phyloP scores from a whole-genome alignment of 2,888 invertebrate genomes.

The Acrocyrtus sp. region DNA sequence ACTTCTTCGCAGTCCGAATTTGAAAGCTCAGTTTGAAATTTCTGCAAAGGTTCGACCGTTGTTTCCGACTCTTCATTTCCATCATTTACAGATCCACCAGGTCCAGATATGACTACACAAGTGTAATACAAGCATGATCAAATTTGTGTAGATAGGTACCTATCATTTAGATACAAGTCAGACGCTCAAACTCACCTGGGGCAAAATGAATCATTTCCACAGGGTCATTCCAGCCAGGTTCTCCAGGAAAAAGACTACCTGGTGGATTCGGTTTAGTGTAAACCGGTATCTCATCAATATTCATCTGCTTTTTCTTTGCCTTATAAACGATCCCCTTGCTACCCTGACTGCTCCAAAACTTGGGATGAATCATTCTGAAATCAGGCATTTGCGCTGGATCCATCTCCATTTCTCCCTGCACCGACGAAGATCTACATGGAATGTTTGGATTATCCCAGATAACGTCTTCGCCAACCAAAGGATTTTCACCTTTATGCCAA shows the following conservation, averaged over 20 bases:
- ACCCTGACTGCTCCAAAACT: conserved; percentile 27
- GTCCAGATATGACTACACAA: neutral
- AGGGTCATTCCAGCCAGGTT: conserved; percentile 26
- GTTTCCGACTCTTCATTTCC: neutral
- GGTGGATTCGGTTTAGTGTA: conserved; percentile 25
- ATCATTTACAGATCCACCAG: neutral
- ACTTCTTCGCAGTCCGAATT: conserved; percentile 25
- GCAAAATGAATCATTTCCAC: neutral
- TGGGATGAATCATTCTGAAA: conserved; percentile 29
- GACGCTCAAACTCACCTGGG: too few species aligned
- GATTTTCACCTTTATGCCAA: conserved; percentile 11
- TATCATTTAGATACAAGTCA: too few species aligned
- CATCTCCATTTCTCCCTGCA: neutral
- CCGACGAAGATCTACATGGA: neutral
- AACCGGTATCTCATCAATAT: conserved; percentile 1
- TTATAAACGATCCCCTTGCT: conserved; percentile 10
- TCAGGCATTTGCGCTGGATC: conserved; percentile 21
- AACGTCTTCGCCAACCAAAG: conserved; percentile 8
- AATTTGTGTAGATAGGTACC: neutral
- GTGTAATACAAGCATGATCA: neutral
- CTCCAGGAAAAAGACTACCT: conserved; percentile 25
- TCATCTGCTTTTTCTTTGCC: conserved; percentile 1
- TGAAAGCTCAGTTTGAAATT: conserved; percentile 5
- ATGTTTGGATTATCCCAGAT: neutral
- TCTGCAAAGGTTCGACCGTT: conserved; percentile 8